These are phyloP conservation scores for Hippoglossus stenolepis DNA, from an alignment of 2,113 vertebrate genomes.

Conservation along the genomic window DNA sequence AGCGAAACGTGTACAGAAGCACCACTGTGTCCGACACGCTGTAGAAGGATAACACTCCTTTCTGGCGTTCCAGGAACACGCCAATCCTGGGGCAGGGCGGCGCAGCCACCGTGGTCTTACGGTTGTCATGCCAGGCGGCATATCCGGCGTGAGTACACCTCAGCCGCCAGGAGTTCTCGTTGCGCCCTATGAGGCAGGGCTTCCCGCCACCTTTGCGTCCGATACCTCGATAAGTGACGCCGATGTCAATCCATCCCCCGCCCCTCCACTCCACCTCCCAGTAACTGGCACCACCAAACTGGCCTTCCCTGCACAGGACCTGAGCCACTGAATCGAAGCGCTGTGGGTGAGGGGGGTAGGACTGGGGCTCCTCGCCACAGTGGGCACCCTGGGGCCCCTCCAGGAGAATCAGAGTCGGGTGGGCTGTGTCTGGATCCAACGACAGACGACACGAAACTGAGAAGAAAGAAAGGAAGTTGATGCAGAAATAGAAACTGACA, in stretches of 20 bases:
- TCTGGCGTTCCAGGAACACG: slow-evolving; percentile 76
- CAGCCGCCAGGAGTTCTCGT: slow-evolving; percentile 79
- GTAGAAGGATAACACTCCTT: slow-evolving; percentile 78
- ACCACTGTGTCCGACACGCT: slow-evolving; percentile 69
- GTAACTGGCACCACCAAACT: slow-evolving; percentile 72
- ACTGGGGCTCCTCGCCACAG: slow-evolving; percentile 75
- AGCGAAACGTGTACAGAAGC: slow-evolving; percentile 77
- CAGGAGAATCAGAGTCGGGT: slow-evolving; percentile 74
- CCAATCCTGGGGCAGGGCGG: slow-evolving; percentile 74
- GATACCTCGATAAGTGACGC: slow-evolving; percentile 72
- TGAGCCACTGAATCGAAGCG: slow-evolving; percentile 79
- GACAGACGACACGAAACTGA: slow-evolving; percentile 68
- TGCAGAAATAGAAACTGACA: too few relatives aligned
- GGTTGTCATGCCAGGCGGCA: slow-evolving; percentile 80
- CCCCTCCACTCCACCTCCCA: slow-evolving; percentile 83
- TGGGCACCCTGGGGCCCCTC: slow-evolving; percentile 69
- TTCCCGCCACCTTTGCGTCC: slow-evolving; percentile 75
- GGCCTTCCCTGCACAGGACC: slow-evolving; percentile 76
- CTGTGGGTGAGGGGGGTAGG: slow-evolving; percentile 65
- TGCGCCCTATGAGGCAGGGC: slow-evolving; percentile 78
- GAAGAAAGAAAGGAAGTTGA: neutral
- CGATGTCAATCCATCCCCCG: slow-evolving; percentile 77
- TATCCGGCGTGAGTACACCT: slow-evolving; percentile 76
- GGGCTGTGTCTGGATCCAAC: slow-evolving; percentile 74
- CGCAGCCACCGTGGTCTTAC: slow-evolving; percentile 77